Conservation (phyloP, 2,797 vertebrate genomes). For the Eospalax fontanierii region DNA sequence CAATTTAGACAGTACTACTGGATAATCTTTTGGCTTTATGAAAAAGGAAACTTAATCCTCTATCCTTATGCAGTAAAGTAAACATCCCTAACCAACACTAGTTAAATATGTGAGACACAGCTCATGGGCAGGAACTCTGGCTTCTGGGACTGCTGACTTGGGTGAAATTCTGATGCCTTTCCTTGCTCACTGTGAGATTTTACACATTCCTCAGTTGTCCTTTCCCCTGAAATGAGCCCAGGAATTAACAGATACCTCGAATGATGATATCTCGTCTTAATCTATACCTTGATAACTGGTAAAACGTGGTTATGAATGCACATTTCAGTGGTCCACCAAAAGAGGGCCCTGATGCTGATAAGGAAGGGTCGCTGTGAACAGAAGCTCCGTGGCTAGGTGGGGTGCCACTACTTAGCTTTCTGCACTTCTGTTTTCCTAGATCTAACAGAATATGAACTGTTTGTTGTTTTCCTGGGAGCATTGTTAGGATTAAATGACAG, state of each 20-base stretch:
- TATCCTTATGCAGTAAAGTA: neutral
- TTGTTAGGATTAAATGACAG: neutral
- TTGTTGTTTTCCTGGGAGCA: neutral
- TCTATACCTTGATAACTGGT: neutral
- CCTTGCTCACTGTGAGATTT: neutral
- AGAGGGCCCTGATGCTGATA: neutral
- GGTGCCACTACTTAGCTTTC: neutral
- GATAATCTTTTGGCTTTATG: neutral
- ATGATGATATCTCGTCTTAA: neutral
- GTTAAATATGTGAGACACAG: neutral
- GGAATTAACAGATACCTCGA: neutral
- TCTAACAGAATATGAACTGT: neutral
- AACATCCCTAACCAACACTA: neutral
- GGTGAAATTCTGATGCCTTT: too few relatives aligned
- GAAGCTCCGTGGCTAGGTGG: neutral
- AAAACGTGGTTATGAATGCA: neutral
- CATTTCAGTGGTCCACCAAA: neutral
- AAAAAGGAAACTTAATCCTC: too few relatives aligned
- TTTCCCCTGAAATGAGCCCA: neutral
- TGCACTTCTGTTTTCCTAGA: neutral
- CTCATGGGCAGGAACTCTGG: too few relatives aligned
- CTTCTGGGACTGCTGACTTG: too few relatives aligned
- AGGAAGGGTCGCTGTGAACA: neutral
- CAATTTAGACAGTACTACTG: neutral
- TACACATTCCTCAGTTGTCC: neutral